These are phyloP conservation scores for Mycogona germanica DNA, from an alignment of 2,888 invertebrate species.

Conservation along the genomic window DNA sequence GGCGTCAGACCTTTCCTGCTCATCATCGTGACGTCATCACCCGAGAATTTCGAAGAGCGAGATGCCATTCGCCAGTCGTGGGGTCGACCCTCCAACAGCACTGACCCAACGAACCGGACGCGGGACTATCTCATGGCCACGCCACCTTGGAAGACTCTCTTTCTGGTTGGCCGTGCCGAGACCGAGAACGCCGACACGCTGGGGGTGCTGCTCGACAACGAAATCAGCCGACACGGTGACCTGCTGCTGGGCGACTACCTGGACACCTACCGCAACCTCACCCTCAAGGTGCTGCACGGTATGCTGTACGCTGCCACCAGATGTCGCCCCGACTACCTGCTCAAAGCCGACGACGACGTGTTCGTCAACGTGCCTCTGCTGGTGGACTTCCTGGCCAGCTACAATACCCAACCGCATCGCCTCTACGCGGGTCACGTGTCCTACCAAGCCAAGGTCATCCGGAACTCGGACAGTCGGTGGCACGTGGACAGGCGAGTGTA, in stretches of 20 bases:
- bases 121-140: neutral
- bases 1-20: conserved; percentile 1
- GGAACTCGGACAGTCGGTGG: conserved; percentile 30
- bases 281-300: conserved; percentile 19
- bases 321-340: conserved; percentile 19
- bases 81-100: neutral
- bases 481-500: conserved; percentile 28
- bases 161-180: conserved; percentile 4
- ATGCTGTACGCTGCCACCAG: conserved; percentile 15
- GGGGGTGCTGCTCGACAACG: neutral
- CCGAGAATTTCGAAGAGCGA: conserved; percentile 1
- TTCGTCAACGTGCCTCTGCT: conserved; percentile 22
- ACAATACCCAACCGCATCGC: conserved; percentile 7
- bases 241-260: conserved; percentile 5
- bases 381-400: conserved; percentile 14
- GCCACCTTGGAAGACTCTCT: conserved; percentile 1
- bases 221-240: conserved; percentile 1
- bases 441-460: conserved; percentile 26
- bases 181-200: neutral
- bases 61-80: conserved; percentile 9
- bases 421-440: conserved; percentile 31
- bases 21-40: conserved; percentile 6
- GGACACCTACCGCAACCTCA: conserved; percentile 10
- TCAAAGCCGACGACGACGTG: conserved; percentile 24
- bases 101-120: neutral